These are phyloP conservation scores for Phyto melanocephala DNA, from an alignment of 2,888 invertebrate species.

Conservation along the genomic window DNA sequence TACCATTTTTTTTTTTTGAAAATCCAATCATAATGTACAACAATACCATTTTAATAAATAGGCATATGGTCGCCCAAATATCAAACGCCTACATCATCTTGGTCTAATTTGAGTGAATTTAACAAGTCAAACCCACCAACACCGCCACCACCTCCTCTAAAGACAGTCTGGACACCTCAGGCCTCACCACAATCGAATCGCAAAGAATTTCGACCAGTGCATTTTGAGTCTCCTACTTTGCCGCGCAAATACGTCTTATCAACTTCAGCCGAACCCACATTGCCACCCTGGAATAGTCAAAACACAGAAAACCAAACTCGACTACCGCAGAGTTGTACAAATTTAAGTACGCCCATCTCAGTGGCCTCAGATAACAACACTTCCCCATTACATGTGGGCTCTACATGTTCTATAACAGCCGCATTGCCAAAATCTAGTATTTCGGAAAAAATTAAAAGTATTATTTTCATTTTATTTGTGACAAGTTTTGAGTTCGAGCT, in stretches of 20 bases:
- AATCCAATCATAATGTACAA: constrained; percentile 24
- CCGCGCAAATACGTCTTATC: constrained; percentile 76
- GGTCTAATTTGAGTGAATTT: constrained; percentile 53
- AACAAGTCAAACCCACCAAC: constrained; percentile 69
- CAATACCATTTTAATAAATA: constrained; percentile 62
- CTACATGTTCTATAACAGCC: constrained; percentile 54
- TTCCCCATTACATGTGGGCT: constrained; percentile 41
- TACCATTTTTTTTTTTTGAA: neutral
- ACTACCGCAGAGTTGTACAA: constrained; percentile 68
- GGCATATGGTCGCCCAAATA: constrained; percentile 77
- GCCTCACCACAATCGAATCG: constrained; percentile 86
- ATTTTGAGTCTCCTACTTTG: constrained; percentile 85
- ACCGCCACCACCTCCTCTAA: constrained; percentile 78
- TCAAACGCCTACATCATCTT: constrained; percentile 75
- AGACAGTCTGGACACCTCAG: constrained; percentile 89
- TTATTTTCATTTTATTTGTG: constrained; percentile 38
- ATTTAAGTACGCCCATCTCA: constrained; percentile 68
- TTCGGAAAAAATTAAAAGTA: constrained; percentile 78
- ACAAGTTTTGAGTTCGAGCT: neutral
- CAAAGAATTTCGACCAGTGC: constrained; percentile 89
- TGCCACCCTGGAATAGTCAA: constrained; percentile 66
- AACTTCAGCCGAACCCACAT: constrained; percentile 67
- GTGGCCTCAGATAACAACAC: constrained; percentile 67
- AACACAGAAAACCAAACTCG: constrained; percentile 36
- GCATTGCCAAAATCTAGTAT: constrained; percentile 72